A percentile compares a stretch with the other conserved stretches of the same genome.
These are phyloP conservation scores for Pandemis corylana DNA, from an alignment of 2,888 invertebrate genomes.

Conservation along the genomic window DNA sequence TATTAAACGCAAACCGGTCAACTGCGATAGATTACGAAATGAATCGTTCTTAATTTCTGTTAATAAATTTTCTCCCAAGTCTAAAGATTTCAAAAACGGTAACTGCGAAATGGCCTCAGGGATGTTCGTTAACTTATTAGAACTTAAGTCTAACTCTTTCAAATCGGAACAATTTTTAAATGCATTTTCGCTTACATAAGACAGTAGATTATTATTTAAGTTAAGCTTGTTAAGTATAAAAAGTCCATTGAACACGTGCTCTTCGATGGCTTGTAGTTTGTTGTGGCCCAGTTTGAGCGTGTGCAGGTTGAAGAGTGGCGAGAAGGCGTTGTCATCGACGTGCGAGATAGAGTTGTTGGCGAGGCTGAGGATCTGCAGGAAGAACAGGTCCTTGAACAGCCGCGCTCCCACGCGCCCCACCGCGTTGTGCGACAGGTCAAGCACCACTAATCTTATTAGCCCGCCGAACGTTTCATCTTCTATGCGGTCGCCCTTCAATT, in stretches of 20 bases:
- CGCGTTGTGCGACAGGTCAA: conserved; percentile 94
- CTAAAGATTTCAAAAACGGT: conserved; percentile 93
- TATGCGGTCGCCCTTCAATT: conserved; percentile 93
- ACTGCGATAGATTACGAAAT: conserved; percentile 92
- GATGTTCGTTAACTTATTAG: conserved; percentile 92
- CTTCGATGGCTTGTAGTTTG: conserved; percentile 90
- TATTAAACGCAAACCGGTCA: conserved; percentile 94
- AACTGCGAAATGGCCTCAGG: conserved; percentile 94
- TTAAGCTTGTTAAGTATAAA: conserved; percentile 93
- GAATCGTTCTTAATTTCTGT: conserved; percentile 92
- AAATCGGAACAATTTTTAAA: conserved; percentile 95
- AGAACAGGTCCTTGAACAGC: conserved; percentile 94
- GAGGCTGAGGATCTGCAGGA: conserved; percentile 93
- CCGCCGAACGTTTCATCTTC: conserved; percentile 95
- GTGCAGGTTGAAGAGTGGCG: conserved; percentile 94
- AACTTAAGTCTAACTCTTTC: conserved; percentile 95
- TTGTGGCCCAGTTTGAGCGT: conserved; percentile 95
- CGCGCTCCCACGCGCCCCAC: conserved; percentile 91
- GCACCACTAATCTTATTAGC: conserved; percentile 92
- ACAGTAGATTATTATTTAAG: conserved; percentile 92
- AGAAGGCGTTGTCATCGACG: conserved; percentile 94
- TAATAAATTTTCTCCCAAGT: conserved; percentile 96
- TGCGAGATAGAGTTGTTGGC: conserved; percentile 93
- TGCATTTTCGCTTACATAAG: conserved; percentile 90
- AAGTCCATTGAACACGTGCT: conserved; percentile 92